Percentiles rank a stretch among this genome's conserved stretches.
These are phyloP conservation scores for Natrix natrix DNA, from an alignment of 2,797 vertebrate species.

Conservation along the genomic window DNA sequence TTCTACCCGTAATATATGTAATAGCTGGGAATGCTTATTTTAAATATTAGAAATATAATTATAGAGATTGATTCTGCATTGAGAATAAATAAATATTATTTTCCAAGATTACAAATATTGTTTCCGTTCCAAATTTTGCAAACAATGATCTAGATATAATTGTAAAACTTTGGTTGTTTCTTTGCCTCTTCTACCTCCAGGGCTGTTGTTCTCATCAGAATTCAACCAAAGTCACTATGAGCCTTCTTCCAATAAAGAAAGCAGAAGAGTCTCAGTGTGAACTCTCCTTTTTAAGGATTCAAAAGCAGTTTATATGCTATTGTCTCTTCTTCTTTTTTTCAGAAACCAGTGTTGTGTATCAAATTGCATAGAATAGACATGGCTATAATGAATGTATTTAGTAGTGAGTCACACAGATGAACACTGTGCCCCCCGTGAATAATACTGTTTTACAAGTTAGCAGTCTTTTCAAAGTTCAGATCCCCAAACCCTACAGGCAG, in stretches of 20 bases:
- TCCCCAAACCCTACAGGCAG: constrained; percentile 77
- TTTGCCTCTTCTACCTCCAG: background rate
- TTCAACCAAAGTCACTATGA: constrained; percentile 66
- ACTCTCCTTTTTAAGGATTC: constrained; percentile 70
- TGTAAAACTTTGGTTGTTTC: constrained; percentile 59
- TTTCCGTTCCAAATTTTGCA: background rate
- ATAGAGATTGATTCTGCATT: constrained; percentile 19
- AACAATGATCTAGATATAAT: constrained; percentile 41
- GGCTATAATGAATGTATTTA: constrained; percentile 91
- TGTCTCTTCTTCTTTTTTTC: constrained; percentile 65
- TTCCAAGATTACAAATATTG: constrained; percentile 51
- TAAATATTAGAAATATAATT: background rate
- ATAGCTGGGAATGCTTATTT: background rate
- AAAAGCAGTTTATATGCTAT: constrained; percentile 79
- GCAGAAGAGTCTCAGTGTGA: constrained; percentile 65
- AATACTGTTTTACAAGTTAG: constrained; percentile 81
- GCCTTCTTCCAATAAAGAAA: constrained; percentile 62
- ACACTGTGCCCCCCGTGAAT: constrained; percentile 85
- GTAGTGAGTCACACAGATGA: constrained; percentile 84
- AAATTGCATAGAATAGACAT: constrained; percentile 86
- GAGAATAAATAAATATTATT: constrained; percentile 40
- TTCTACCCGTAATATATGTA: background rate
- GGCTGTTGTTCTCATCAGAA: constrained; percentile 59
- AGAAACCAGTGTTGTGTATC: constrained; percentile 82
- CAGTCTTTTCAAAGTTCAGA: constrained; percentile 74